phyloP scores from a whole-genome alignment of 2,888 invertebrate species.

The Erebia ligea region DNA sequence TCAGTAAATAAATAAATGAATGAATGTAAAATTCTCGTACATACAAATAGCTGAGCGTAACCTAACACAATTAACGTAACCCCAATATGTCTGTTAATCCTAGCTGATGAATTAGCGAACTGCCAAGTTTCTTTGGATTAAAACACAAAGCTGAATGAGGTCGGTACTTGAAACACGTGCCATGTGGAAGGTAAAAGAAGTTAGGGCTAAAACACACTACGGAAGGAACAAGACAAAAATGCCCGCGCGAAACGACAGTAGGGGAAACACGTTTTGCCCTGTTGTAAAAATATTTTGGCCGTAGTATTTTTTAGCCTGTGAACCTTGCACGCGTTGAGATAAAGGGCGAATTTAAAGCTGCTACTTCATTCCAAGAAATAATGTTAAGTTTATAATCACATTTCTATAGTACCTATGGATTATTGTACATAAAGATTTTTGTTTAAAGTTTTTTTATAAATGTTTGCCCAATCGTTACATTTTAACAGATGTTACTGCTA shows the following conservation, averaged over 20 bases:
- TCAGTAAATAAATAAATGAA: too few species aligned
- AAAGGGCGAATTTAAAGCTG: slow-evolving; percentile 38
- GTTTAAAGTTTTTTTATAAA: too few species aligned
- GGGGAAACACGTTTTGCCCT: too few species aligned
- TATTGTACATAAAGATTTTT: too few species aligned
- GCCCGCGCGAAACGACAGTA: too few species aligned
- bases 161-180: slow-evolving; percentile 34
- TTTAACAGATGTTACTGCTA: too few species aligned
- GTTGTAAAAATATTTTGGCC: too few species aligned
- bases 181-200: slow-evolving; percentile 35
- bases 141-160: slow-evolving; percentile 29
- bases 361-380: neutral
- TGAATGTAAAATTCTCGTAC: too few species aligned
- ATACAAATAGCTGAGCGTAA: neutral
- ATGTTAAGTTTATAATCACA: too few species aligned
- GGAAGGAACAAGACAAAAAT: too few species aligned
- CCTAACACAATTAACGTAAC: neutral
- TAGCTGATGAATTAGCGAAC: slow-evolving; percentile 13
- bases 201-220: slow-evolving; percentile 25
- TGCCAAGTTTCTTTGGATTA: slow-evolving; percentile 24
- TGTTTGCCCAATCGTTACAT: too few species aligned
- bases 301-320: neutral
- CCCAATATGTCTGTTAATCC: slow-evolving; percentile 1
- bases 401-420: too few species aligned
- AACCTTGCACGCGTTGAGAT: slow-evolving; percentile 48